phyloP scores from a whole-genome alignment of 2,113 vertebrate genomes.

The Neotragus pygmaeus region DNA sequence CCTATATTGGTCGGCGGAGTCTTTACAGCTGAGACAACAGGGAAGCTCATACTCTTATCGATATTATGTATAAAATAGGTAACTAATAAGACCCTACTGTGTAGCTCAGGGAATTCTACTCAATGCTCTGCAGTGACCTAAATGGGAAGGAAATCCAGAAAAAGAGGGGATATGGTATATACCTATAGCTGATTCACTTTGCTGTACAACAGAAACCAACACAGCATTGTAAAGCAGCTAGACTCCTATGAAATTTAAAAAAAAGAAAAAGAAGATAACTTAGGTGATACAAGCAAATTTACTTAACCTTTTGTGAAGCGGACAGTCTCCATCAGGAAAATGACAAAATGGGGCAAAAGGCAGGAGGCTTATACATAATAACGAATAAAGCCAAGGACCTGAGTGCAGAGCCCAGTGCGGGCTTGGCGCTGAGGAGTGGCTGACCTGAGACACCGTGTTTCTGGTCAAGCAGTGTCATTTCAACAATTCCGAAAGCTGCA shows the following conservation, averaged over 20 bases:
- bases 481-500: not conserved
- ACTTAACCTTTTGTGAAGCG: not conserved
- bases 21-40: not conserved
- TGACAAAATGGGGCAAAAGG: too few relatives aligned
- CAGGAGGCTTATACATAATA: not conserved
- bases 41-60: not conserved
- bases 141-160: not conserved
- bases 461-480: not conserved
- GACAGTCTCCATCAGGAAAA: not conserved
- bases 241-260: not conserved
- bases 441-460: not conserved
- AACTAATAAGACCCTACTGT: not conserved
- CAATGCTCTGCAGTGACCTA: not conserved
- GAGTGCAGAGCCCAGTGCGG: fast-evolving
- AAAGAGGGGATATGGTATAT: not conserved
- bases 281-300: not conserved
- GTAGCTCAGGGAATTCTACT: not conserved
- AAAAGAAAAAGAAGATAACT: not conserved
- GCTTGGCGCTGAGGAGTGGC: not conserved
- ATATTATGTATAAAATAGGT: not conserved
- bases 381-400: too few relatives aligned
- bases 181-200: not conserved
- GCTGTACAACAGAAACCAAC: not conserved
- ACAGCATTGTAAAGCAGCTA: not conserved
- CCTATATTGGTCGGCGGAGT: fast-evolving